A percentile compares a stretch with the other conserved stretches of the same genome.
Evolutionary conservation across 2,113 vertebrate genomes (phyloP).

Genomic region (Haemorhous mexicanus): DNA sequence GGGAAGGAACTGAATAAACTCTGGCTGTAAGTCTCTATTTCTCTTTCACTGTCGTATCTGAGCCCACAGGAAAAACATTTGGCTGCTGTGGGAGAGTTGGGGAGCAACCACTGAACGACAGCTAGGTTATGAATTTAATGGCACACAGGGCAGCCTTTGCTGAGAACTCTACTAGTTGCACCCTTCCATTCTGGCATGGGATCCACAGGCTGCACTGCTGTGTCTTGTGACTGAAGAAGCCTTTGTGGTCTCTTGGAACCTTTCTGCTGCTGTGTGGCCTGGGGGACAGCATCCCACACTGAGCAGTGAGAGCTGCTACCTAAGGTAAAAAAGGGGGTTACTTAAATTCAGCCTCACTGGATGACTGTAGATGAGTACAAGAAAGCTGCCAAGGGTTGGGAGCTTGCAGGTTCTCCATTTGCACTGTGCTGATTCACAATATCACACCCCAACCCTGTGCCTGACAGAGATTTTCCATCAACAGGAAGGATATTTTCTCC

Average conservation of each 20-base stretch:
- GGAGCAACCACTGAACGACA: background rate
- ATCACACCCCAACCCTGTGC: background rate
- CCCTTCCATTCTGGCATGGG: background rate
- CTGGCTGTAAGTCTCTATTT: background rate
- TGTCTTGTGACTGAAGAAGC: background rate
- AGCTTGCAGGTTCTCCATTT: background rate
- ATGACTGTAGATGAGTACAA: background rate
- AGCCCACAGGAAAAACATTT: background rate
- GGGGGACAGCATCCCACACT: background rate
- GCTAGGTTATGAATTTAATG: background rate
- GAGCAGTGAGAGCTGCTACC: fast-evolving
- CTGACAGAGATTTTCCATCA: background rate
- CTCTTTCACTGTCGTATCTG: background rate
- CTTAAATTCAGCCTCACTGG: background rate
- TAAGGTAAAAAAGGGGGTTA: background rate
- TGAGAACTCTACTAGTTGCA: background rate
- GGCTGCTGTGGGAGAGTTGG: background rate
- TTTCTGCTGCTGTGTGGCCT: background rate
- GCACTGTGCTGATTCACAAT: background rate
- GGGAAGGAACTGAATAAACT: background rate
- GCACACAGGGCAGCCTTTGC: background rate
- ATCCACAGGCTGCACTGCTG: background rate
- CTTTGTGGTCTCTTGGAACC: background rate
- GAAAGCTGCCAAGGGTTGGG: background rate
- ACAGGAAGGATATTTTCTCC: background rate